Percentiles rank a stretch among this genome's conserved stretches.
phyloP scores from a whole-genome alignment of 1,140 invertebrate genomes.

The Bombyx mandarina region DNA sequence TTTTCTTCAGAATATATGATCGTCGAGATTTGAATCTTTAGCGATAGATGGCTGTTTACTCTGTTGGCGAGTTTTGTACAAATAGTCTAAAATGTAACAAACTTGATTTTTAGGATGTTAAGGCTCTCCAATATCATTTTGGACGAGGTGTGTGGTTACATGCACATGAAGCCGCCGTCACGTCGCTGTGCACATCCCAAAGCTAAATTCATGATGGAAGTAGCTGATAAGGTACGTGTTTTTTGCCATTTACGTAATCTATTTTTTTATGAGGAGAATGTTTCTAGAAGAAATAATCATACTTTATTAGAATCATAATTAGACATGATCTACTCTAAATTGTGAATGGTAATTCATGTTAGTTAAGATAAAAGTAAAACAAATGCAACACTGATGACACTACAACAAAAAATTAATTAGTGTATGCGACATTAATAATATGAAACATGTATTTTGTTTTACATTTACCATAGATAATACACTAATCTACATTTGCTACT shows the following conservation, averaged over 20 bases:
- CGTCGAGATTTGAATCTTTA: neutral
- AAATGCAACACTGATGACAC: too few relatives aligned
- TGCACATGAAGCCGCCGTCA: conserved; percentile 37
- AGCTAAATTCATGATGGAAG: conserved; percentile 53
- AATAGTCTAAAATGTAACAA: neutral
- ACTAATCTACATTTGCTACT: too few relatives aligned
- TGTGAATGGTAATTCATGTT: too few relatives aligned
- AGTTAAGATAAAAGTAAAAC: too few relatives aligned
- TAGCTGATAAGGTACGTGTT: conserved; percentile 48
- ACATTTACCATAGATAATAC: too few relatives aligned
- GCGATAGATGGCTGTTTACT: neutral
- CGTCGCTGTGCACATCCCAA: conserved; percentile 34
- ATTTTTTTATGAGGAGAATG: conserved; percentile 4
- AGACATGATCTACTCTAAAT: too few relatives aligned
- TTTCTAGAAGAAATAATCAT: too few relatives aligned
- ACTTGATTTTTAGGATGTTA: conserved; percentile 33
- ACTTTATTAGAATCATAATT: too few relatives aligned
- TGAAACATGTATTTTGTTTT: too few relatives aligned
- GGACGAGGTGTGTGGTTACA: conserved; percentile 36
- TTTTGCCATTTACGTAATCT: conserved; percentile 2
- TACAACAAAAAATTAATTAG: too few relatives aligned
- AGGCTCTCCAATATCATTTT: conserved; percentile 51
- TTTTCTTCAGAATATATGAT: too few relatives aligned
- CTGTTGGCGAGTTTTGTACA: neutral
- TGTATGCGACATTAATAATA: too few relatives aligned